Evolutionary conservation across 2,797 vertebrate genomes (phyloP), one percentile per base, ranked within the genome.

Genomic region (Anguilla marmorata): DNA sequence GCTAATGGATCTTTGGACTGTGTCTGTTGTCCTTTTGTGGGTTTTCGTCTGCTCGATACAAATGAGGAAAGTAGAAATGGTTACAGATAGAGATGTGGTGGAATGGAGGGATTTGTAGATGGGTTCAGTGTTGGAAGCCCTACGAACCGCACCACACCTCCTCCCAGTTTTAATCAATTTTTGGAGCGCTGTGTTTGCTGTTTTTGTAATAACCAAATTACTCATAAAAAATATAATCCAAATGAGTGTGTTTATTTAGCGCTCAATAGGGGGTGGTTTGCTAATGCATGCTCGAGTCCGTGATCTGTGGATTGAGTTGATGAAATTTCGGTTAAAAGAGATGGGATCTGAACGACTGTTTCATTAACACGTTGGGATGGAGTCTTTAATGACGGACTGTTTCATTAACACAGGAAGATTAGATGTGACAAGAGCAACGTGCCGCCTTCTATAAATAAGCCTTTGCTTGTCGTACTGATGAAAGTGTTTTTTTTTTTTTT

Each of bases 351-450:
- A 74, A 76, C 85, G 50, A 87, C 86, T 82, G 9, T 72, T 89
- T 74, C 82, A 90, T 91, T 90, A 89, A 89, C 91, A 91, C 87
- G 48, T 89, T 37, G 58, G 9, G 84, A 84, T 87, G 74, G 80
- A 87, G 86, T 91, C 90, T 87, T 89, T 82, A 89, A 89, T 60
- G 56, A 74, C 12, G 3, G 21, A 60, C 89, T 90, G 85, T 92
- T 94, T 92, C 93, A 95, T 95, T 95, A 93, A 89, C 94, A 92
- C 91, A 84, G 90, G 82, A 82, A 93, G 91, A 94, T 94, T 90
- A 90, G 89, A 93, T 54, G 89, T 91, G 85, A 88, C 86, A 87
- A 69, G 80, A 83, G 85, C 86, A 79, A 37, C 27, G 33, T 86
- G 87, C 9, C 72, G 69, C 50, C 11, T 86, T 69, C 89, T 91